phyloP scores from a whole-genome alignment of 2,888 invertebrate species.

The Mycalesis mineus region DNA sequence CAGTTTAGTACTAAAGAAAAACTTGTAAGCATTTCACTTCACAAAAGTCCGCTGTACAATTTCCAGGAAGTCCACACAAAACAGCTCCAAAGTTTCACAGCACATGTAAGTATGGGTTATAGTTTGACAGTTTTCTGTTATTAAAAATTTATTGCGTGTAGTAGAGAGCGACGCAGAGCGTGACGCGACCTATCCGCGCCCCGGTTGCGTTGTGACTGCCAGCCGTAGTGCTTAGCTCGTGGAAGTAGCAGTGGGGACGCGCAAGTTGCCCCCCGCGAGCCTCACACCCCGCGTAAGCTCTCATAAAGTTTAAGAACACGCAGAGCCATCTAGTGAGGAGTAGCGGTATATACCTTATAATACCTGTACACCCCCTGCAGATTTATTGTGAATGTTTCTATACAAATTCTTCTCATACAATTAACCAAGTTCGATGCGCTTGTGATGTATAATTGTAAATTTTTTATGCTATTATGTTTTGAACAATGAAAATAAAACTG shows the following conservation, averaged over 20 bases:
- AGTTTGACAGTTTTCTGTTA: conserved; percentile 57
- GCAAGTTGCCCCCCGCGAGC: conserved; percentile 52
- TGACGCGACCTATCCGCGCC: conserved; percentile 59
- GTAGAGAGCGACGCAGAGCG: conserved; percentile 49
- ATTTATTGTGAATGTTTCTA: not conserved
- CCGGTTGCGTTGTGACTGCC: conserved; percentile 70
- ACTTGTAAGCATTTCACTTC: conserved; percentile 72
- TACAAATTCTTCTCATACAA: not conserved
- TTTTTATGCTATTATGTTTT: not conserved
- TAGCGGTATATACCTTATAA: conserved; percentile 25
- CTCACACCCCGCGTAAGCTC: conserved; percentile 51
- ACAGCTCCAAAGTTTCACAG: conserved; percentile 37
- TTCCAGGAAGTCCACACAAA: conserved; percentile 41
- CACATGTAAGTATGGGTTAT: conserved; percentile 49
- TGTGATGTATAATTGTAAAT: not conserved
- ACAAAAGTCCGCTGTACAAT: conserved; percentile 53
- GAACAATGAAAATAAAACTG: not conserved
- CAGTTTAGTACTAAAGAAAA: conserved; percentile 66
- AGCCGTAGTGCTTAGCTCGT: conserved; percentile 59
- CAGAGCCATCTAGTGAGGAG: conserved; percentile 56
- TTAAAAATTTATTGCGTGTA: conserved; percentile 71
- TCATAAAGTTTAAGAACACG: conserved; percentile 36
- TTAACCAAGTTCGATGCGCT: not conserved
- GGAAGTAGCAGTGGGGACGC: conserved; percentile 68
- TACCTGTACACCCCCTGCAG: not conserved